Evolutionary conservation across 2,888 invertebrate genomes (phyloP), one percentile per base, ranked within the genome.

Genomic region (Petrophora chlorosata): DNA sequence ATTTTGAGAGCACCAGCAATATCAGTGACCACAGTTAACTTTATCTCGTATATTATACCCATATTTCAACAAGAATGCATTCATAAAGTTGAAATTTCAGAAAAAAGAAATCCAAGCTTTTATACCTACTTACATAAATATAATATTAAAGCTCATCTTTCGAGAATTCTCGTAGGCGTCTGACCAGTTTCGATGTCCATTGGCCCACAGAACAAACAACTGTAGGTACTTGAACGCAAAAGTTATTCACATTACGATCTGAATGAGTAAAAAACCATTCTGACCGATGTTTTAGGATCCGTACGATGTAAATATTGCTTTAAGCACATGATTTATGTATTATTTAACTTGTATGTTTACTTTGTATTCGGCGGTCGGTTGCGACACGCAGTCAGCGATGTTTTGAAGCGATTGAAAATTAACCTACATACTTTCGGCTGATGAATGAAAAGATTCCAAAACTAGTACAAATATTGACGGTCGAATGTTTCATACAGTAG

Each of bases 281-380:
- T 53, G 70, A 75, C 70, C 53, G 70, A 69, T 79, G 78, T 79
- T 82, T 81, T 77, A 57, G 73, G 65, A 73, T 76, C 65, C 56
- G 56, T 64, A 55, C 75, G 78, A 73, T 55, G 73, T 76, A 82
- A 83, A 85, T 82, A 80, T 84, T 80, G 69, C 68, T 75, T 60
- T 67, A 72, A 69, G 67, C 67, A 54, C 55, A 64, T 79, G 80
- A 81, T 85, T 83, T 79, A 84, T 82, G 72, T 67, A 74, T 77
- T 78, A 76, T 79, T 79, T 73, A 67, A 75, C 71, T 73, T 72
- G 67, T 63, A 65, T 74, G 76, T 79, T 78, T 76, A 70, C 65
- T 46, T 50, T 56, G 56, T 63, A 56, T 40, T 53, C 57, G 65
- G 61, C 65, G 60, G 53, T 40, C 59, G 54, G 67, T 70, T 68